Base-by-base conservation (phyloP, 2,797 vertebrate species). In the Cossypha polioptera region DNA sequence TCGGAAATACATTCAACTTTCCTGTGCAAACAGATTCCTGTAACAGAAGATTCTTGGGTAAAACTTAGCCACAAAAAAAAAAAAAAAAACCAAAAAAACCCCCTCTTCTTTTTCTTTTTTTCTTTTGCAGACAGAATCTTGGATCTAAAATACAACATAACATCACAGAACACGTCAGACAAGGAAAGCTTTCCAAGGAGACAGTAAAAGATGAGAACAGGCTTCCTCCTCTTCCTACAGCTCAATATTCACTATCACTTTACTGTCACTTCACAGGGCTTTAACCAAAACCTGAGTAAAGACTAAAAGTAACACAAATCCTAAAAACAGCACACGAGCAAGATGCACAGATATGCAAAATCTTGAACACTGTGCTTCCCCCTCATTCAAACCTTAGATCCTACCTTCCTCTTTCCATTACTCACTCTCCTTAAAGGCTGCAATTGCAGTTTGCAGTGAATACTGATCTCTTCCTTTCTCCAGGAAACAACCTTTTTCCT, bases 221-320 rank as follows among this genome's bases (percentile, higher is more conserved):
- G 36, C 28, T 90, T 91, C 54, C 11, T 86, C 29, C 9, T 75
- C 62, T 88, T 90, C 40, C 62, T 61, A 75, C 33, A 77, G 47
- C 66, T 80, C 88, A 79, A 59, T 78, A 72, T 54, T 90, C 82
- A 75, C 1, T 71, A 86, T 58, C 58, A 63, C 51, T 88, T 83
- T 86, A 75, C 82, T 90, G 82, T 72, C 82, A 94, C 83, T 79
- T 84, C 79, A 90, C 1, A 1, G 20, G 28, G 42, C 42, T 90
- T 86, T 81, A 94, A 90, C 26, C 36, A 85, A 90, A 92, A 86
- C 53, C 51, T 35, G 11, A 86, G 59, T 83, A 90, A 92, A 90
- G 72, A 50, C 66, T 90, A 86, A 86, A 94, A 75, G 73, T 40
- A 73, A 75, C 31, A 90, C 24, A 82, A 90, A 69, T 54, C 55